Evolutionary conservation across 2,113 vertebrate genomes (phyloP).

Genomic region (Sorex araneus): DNA sequence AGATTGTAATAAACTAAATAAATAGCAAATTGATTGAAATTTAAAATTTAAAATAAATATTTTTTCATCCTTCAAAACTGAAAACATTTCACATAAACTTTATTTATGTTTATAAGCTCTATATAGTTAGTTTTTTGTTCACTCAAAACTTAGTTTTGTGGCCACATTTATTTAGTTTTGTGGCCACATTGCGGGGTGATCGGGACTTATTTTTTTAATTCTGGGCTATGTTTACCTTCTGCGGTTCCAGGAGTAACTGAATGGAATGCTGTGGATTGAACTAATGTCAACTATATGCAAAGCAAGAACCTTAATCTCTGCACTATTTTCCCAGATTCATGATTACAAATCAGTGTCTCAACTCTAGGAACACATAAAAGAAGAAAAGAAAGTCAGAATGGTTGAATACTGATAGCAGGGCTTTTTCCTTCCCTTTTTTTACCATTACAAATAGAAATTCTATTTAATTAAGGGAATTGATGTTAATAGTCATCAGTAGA

Average conservation of each 20-base stretch:
- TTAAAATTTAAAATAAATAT: conserved; percentile 27
- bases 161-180: no score
- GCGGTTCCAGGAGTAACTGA: no score
- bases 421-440: not conserved
- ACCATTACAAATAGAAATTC: not conserved
- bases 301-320: no score
- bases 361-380: not conserved
- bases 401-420: not conserved
- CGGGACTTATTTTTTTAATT: no score
- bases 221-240: no score
- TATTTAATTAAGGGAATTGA: not conserved
- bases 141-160: no score
- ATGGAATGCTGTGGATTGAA: no score
- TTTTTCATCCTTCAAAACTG: not conserved
- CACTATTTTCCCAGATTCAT: no score
- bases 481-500: not conserved
- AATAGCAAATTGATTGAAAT: not conserved
- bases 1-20: not conserved
- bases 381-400: not conserved
- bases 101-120: not conserved
- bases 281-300: no score
- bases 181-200: no score
- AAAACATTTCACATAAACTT: not conserved
- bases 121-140: no score
- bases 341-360: not conserved